Evolutionary conservation across 2,113 vertebrate species (phyloP).

Genomic region (Rutilus rutilus): DNA sequence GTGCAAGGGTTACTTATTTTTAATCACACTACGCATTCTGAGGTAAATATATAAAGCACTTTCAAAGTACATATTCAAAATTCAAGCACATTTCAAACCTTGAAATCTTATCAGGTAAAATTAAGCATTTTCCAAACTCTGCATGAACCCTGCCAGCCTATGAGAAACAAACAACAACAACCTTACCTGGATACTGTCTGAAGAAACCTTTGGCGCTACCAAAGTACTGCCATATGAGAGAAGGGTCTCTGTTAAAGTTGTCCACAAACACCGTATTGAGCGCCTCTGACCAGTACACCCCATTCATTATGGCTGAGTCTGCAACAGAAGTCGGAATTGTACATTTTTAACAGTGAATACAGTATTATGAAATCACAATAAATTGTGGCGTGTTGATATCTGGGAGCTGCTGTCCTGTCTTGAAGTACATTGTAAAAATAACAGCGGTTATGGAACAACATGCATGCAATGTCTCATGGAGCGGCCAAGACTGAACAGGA

Average conservation of each 20-base stretch:
- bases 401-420: background rate
- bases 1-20: too few species aligned
- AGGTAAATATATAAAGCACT: too few species aligned
- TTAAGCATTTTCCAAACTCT: too few species aligned
- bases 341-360: background rate
- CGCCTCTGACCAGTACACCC: conserved; percentile 98
- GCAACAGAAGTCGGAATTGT: conserved; percentile 9
- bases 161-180: background rate
- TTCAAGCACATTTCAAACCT: too few species aligned
- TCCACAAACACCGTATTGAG: conserved; percentile 98
- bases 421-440: background rate
- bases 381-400: background rate
- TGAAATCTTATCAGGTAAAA: too few species aligned
- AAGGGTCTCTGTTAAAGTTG: conserved; percentile 95
- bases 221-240: conserved; percentile 98
- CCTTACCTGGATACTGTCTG: conserved; percentile 92
- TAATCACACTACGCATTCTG: too few species aligned
- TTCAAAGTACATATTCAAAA: too few species aligned
- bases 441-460: too few species aligned
- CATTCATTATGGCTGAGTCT: conserved; percentile 97
- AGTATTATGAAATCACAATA: background rate
- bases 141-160: background rate
- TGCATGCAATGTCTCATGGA: too few species aligned
- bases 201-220: conserved; percentile 99
- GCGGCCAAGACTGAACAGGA: too few species aligned